Percentiles rank a stretch among this genome's conserved stretches.
Conservation (phyloP, 2,113 vertebrate genomes). For the Cromileptes altivelis region DNA sequence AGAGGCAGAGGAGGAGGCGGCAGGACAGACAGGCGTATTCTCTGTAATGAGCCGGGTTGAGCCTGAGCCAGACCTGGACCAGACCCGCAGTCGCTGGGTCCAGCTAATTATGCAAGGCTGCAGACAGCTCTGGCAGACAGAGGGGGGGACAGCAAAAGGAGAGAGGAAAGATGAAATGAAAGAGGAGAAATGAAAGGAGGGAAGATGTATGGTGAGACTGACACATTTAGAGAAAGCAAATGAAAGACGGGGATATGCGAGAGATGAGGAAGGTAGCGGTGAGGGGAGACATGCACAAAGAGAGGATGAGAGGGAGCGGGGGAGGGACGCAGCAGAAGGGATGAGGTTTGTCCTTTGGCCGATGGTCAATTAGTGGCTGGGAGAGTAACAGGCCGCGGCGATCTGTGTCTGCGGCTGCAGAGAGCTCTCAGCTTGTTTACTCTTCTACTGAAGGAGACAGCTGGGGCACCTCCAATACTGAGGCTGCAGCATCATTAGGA, state of each 20-base stretch:
- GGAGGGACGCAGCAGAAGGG: slow-evolving; percentile 39
- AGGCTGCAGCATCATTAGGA: slow-evolving; percentile 51
- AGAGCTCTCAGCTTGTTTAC: slow-evolving; percentile 72
- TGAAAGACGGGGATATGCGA: slow-evolving; percentile 23
- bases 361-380: slow-evolving; percentile 71
- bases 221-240: slow-evolving; percentile 31
- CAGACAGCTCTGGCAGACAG: slow-evolving; percentile 56
- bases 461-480: slow-evolving; percentile 59
- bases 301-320: slow-evolving; percentile 44
- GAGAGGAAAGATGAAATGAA: slow-evolving; percentile 25
- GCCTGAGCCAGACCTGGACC: slow-evolving; percentile 64
- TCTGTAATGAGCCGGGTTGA: slow-evolving; percentile 71
- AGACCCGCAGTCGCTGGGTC: slow-evolving; percentile 48
- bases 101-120: slow-evolving; percentile 74
- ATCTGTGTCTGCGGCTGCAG: slow-evolving; percentile 53
- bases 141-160: neutral
- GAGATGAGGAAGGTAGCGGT: slow-evolving; percentile 20
- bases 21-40: slow-evolving; percentile 55
- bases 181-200: slow-evolving; percentile 25
- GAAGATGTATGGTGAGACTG: slow-evolving; percentile 19
- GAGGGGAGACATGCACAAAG: slow-evolving; percentile 34
- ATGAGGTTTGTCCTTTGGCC: slow-evolving; percentile 72
- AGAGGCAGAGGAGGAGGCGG: slow-evolving; percentile 40
- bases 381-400: slow-evolving; percentile 59
- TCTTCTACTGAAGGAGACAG: slow-evolving; percentile 69